These are phyloP conservation scores for Rapana venosa DNA, from an alignment of 2,888 invertebrate species.

Conservation along the genomic window DNA sequence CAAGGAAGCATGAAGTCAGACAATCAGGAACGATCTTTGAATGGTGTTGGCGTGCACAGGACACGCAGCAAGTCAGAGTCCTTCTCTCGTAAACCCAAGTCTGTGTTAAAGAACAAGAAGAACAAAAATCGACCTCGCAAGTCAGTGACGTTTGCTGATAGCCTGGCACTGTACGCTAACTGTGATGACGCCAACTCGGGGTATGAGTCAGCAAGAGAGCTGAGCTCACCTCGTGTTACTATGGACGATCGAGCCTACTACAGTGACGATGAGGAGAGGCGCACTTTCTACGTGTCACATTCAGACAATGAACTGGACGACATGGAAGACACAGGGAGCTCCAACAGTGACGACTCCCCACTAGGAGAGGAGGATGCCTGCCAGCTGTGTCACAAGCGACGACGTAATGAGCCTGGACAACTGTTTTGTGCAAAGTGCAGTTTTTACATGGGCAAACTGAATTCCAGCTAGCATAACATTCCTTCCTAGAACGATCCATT, in stretches of 20 bases:
- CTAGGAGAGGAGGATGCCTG: constrained; percentile 84
- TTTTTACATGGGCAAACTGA: constrained; percentile 85
- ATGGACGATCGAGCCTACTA: constrained; percentile 49
- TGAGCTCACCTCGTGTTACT: constrained; percentile 41
- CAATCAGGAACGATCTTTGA: constrained; percentile 19
- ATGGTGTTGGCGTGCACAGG: constrained; percentile 48
- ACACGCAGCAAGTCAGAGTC: constrained; percentile 72
- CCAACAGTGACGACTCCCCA: constrained; percentile 63
- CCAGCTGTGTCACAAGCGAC: constrained; percentile 92
- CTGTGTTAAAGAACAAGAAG: constrained; percentile 69
- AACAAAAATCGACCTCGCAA: constrained; percentile 80
- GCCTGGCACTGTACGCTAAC: constrained; percentile 93
- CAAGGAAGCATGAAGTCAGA: constrained; percentile 28
- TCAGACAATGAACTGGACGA: constrained; percentile 61
- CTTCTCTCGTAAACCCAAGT: constrained; percentile 65
- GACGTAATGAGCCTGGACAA: constrained; percentile 86
- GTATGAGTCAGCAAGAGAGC: constrained; percentile 54
- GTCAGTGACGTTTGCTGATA: constrained; percentile 95
- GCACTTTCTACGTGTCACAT: constrained; percentile 43
- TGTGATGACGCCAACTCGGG: constrained; percentile 90
- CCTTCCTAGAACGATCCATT: not conserved
- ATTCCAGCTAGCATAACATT: constrained; percentile 13
- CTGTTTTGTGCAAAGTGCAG: constrained; percentile 94
- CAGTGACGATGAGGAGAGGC: constrained; percentile 63
- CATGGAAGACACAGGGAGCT: constrained; percentile 57